Evolutionary conservation across 2,888 invertebrate genomes (phyloP).

Genomic region (Atethmia centrago): DNA sequence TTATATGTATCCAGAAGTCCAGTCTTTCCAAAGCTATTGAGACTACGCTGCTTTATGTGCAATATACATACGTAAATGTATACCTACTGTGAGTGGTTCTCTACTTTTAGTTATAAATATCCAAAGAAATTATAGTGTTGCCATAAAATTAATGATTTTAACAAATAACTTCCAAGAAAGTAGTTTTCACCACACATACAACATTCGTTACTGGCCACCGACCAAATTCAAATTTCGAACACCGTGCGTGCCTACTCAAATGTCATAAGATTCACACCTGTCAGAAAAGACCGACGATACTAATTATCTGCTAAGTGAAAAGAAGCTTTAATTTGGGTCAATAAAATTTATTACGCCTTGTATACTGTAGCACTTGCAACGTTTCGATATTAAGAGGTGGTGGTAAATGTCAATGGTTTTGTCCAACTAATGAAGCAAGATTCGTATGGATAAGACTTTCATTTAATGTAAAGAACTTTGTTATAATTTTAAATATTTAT

Average conservation of each 20-base stretch:
- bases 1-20: background rate
- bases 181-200: conserved; percentile 53
- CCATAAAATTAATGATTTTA: conserved; percentile 66
- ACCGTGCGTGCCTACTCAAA: conserved; percentile 78
- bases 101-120: conserved; percentile 40
- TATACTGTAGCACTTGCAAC: conserved; percentile 54
- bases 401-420: conserved; percentile 89
- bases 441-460: conserved; percentile 66
- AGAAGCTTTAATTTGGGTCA: rapidly evolving
- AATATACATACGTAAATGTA: background rate
- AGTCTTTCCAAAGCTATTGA: background rate
- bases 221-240: conserved; percentile 76
- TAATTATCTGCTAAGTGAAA: conserved; percentile 41
- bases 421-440: conserved; percentile 84
- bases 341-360: conserved; percentile 39
- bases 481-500: background rate
- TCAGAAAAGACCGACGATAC: conserved; percentile 64
- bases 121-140: conserved; percentile 44
- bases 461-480: background rate
- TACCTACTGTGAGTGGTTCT: background rate
- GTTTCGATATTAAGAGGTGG: conserved; percentile 63
- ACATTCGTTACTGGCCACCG: conserved; percentile 62
- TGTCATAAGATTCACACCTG: conserved; percentile 86
- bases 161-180: conserved; percentile 62
- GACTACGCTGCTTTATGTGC: background rate